Evolutionary conservation across 2,113 vertebrate genomes (phyloP).

Genomic region (Eurypyga helias): DNA sequence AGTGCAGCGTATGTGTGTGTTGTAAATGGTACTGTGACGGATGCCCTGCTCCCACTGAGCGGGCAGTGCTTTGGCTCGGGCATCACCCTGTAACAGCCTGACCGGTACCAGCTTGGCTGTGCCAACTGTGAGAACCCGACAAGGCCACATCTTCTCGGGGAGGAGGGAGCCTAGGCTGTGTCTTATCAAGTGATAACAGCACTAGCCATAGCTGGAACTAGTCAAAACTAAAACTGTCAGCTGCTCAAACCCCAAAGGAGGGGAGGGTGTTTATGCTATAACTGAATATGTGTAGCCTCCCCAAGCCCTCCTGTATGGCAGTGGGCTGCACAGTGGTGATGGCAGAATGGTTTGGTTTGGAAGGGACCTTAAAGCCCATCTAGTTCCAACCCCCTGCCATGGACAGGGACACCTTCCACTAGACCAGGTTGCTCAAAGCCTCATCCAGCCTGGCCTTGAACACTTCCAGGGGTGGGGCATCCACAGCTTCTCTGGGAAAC

Average conservation of each 20-base stretch:
- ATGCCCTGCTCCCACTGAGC: fast-evolving
- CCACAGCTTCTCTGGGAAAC: too few species aligned
- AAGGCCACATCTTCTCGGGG: not conserved
- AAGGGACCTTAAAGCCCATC: too few species aligned
- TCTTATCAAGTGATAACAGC: not conserved
- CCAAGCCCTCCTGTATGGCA: fast-evolving
- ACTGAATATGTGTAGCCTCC: not conserved
- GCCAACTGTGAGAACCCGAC: fast-evolving
- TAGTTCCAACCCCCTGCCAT: too few species aligned
- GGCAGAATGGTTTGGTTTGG: too few species aligned
- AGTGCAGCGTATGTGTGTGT: fast-evolving
- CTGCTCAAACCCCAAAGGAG: fast-evolving
- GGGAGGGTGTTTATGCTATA: fast-evolving
- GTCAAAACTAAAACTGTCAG: not conserved
- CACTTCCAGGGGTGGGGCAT: too few species aligned
- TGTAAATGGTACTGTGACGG: not conserved
- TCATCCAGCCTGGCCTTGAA: too few species aligned
- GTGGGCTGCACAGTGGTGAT: fast-evolving
- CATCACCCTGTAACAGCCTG: too few species aligned
- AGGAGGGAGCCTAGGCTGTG: not conserved
- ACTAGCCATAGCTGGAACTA: not conserved
- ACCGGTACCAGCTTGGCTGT: fast-evolving
- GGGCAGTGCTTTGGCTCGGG: not conserved
- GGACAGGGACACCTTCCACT: too few species aligned
- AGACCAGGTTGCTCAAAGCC: too few species aligned